Percentiles rank a stretch among this genome's conserved stretches.
These are phyloP conservation scores for Hirtodrosophila confusa DNA, from an alignment of 2,888 invertebrate species.

Conservation along the genomic window DNA sequence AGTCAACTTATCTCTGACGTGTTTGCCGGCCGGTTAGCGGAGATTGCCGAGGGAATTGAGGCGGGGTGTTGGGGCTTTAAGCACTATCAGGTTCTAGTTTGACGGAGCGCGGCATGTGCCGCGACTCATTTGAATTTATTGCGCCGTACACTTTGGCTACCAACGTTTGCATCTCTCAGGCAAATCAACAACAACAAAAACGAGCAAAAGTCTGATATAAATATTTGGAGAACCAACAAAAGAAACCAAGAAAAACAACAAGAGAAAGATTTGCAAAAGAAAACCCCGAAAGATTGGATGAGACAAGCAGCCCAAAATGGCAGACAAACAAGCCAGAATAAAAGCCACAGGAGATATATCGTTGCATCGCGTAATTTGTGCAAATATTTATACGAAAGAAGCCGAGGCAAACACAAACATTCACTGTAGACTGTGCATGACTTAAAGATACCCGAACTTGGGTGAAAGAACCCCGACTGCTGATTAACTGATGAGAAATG, in stretches of 20 bases:
- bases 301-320: slow-evolving; percentile 8
- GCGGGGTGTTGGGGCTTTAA: neutral
- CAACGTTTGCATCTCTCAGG: slow-evolving; percentile 4
- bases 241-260: slow-evolving; percentile 7
- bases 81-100: slow-evolving; percentile 42
- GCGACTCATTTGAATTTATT: slow-evolving; percentile 50
- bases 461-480: too few relatives aligned
- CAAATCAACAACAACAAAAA: slow-evolving; percentile 5
- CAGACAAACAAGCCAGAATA: slow-evolving; percentile 4
- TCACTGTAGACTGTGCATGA: too few relatives aligned
- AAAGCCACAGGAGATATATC: slow-evolving; percentile 2
- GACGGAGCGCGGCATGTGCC: slow-evolving; percentile 7
- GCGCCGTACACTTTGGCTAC: slow-evolving; percentile 45
- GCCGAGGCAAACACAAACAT: neutral
- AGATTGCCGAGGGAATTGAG: neutral
- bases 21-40: slow-evolving; percentile 50
- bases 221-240: slow-evolving; percentile 35
- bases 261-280: slow-evolving; percentile 2
- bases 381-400: slow-evolving; percentile 27
- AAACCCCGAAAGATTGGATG: slow-evolving; percentile 22
- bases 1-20: slow-evolving; percentile 43
- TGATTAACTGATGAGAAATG: too few relatives aligned
- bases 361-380: slow-evolving; percentile 19
- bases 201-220: slow-evolving; percentile 6
- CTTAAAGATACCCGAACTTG: too few relatives aligned